Evolutionary conservation across 2,113 vertebrate genomes (phyloP), one percentile per base, ranked within the genome.

Genomic region (Pongo abelii): DNA sequence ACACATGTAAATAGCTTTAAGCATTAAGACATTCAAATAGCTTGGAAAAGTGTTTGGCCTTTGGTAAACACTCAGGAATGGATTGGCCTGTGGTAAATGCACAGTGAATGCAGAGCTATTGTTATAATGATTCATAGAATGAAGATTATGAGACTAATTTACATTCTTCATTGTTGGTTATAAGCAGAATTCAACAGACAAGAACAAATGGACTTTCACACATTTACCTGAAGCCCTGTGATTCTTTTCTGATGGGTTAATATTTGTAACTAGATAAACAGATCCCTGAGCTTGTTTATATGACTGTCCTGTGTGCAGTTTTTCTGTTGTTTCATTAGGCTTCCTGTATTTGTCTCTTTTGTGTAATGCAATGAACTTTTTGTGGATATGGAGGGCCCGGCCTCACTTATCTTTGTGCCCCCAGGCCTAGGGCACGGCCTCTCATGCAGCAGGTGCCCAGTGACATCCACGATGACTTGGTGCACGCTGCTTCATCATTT

Each of bases 391-490:
- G 17, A 61, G 59, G 48, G 27, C 16, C 48, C 4, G 0, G 40
- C 30, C 14, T 22, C 8, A 9, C 9, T 17, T 3, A 1, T 3
- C 46, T 16, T 32, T 16, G 70, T 1, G 14, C 1, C 16, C 16
- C 35, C 6, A 18, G n/a, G n/a, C 43, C 35, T 8, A 2, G 38
- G 11, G 6, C 8, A 0, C 11, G 17, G 9, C 4, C 43, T 50
- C 4, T 1, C 10, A 1, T 10, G 2, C 0, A 2, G 4, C 30
- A 8, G 35, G 55, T 30, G 30, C 57, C 35, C 12, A 3, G 84
- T 3, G 11, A 2, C 3, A 4, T 11, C 61, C 23, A 2, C 0
- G 27, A 5, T 2, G 32, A 16, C 74, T 46, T 8, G 0, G 40
- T 22, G 35, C 32, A 5, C 0, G 7, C 40, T 75, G 50, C 48